Conservation (phyloP, 2,113 vertebrate genomes). For the Sander vitreus region DNA sequence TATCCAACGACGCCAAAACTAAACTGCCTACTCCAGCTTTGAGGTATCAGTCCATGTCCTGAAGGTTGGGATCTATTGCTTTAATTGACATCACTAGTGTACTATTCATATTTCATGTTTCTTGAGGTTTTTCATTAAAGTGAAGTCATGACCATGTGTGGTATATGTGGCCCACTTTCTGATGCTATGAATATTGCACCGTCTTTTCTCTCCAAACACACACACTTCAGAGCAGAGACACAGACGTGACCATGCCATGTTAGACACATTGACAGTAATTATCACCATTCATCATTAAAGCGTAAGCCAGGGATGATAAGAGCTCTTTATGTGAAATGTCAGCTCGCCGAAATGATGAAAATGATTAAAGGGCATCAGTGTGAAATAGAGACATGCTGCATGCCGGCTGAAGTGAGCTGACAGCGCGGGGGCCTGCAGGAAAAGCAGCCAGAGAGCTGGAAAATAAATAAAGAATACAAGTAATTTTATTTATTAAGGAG, state of each 20-base stretch:
- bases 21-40: too few relatives aligned
- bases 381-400: conserved; percentile 58
- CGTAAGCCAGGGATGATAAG: conserved; percentile 55
- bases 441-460: neutral
- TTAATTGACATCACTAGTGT: neutral
- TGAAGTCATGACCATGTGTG: neutral
- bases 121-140: neutral
- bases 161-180: neutral
- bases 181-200: neutral
- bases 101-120: neutral
- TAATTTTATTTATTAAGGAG: conserved; percentile 70
- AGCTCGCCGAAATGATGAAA: conserved; percentile 60
- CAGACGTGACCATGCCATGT: conserved; percentile 27
- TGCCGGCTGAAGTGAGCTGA: conserved; percentile 38
- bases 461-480: conserved; percentile 68
- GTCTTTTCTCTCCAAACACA: conserved; percentile 2
- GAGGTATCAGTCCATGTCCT: too few relatives aligned
- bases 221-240: conserved; percentile 21
- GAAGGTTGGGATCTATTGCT: neutral
- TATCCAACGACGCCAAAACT: too few relatives aligned
- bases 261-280: conserved; percentile 59
- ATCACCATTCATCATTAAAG: conserved; percentile 67
- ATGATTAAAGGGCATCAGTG: conserved; percentile 65
- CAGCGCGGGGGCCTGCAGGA: conserved; percentile 33
- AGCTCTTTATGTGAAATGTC: conserved; percentile 68